Evolutionary conservation across 2,888 invertebrate species (phyloP).

Genomic region (Ornithoptera alexandrae): DNA sequence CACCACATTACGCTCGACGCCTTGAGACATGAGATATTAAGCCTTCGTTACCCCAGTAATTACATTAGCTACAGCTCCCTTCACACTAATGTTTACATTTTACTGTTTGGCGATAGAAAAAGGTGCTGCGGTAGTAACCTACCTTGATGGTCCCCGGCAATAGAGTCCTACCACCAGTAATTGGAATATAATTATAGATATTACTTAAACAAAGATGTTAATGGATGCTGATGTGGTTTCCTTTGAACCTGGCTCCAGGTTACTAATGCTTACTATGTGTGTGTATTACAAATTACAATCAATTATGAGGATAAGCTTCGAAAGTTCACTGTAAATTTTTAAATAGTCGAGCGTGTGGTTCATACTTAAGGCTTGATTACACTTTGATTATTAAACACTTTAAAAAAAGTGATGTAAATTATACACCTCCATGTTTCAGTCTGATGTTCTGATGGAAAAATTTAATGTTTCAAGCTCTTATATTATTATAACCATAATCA

Average conservation of each 20-base stretch:
- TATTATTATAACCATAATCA: not conserved
- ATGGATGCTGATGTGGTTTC: constrained; percentile 12
- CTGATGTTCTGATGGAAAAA: not conserved
- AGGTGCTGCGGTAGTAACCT: no score
- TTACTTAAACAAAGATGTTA: constrained; percentile 12
- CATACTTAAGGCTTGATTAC: constrained; percentile 4
- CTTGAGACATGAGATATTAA: no score
- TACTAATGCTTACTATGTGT: constrained; percentile 11
- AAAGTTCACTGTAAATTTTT: constrained; percentile 20
- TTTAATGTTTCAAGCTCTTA: not conserved
- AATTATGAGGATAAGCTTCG: constrained; percentile 11
- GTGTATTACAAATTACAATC: constrained; percentile 14
- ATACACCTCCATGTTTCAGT: not conserved
- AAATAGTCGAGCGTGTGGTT: constrained; percentile 12
- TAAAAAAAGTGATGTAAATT: constrained; percentile 2
- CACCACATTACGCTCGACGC: no score
- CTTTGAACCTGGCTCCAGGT: constrained; percentile 11
- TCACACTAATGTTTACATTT: no score
- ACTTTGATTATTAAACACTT: constrained; percentile 8
- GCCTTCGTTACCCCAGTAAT: no score
- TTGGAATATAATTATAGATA: not conserved
- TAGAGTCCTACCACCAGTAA: no score
- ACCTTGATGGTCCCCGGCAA: no score
- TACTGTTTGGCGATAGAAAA: no score
- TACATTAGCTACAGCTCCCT: no score